Conservation (phyloP, 2,113 vertebrate genomes). For the Lethenteron reissneri region DNA sequence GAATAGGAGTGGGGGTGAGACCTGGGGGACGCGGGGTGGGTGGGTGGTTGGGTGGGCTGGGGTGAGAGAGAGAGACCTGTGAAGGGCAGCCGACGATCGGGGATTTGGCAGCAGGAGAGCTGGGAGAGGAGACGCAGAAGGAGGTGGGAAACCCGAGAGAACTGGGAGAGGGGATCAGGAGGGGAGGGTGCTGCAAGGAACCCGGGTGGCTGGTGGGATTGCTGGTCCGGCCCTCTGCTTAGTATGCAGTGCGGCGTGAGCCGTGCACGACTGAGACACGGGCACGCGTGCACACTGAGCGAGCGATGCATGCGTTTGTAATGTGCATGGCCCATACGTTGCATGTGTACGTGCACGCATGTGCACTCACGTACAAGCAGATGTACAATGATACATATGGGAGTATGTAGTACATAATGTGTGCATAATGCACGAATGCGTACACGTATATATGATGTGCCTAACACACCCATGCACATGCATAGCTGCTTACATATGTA, state of each 20-base stretch:
- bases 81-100: neutral
- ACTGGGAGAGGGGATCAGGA: neutral
- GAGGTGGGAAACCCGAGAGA: neutral
- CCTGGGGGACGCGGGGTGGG: neutral
- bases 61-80: neutral
- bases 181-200: neutral
- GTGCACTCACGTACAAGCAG: neutral
- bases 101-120: neutral
- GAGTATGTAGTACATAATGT: no score
- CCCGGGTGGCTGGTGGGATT: neutral
- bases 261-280: no score
- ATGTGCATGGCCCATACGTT: neutral
- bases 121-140: neutral
- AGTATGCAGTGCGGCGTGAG: no score
- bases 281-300: no score
- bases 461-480: neutral
- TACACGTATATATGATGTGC: no score
- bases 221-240: no score
- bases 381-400: no score
- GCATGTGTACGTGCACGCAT: neutral
- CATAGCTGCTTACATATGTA: neutral
- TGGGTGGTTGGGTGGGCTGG: neutral
- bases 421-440: no score
- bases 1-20: no score
- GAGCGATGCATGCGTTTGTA: no score